Evolutionary conservation across 2,113 vertebrate genomes (phyloP).

Genomic region (Perca flavescens): DNA sequence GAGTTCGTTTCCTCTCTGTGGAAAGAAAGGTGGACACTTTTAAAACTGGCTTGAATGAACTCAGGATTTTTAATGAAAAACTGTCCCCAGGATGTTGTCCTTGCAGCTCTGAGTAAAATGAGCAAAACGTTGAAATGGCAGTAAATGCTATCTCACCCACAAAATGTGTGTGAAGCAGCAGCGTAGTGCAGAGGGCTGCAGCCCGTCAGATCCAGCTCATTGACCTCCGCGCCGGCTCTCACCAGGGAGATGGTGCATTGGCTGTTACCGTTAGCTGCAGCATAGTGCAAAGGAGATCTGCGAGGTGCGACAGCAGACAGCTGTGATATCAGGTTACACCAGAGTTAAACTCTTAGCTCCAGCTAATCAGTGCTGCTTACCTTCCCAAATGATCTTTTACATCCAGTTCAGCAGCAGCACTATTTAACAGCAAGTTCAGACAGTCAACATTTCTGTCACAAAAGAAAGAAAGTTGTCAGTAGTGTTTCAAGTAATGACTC

Average conservation of each 20-base stretch:
- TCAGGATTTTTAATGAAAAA: background rate
- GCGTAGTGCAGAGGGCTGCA: conserved; percentile 95
- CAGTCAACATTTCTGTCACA: conserved; percentile 91
- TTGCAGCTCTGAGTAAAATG: background rate
- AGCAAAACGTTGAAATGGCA: background rate
- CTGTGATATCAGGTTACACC: background rate
- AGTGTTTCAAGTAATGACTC: background rate
- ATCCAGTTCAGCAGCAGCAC: conserved; percentile 89
- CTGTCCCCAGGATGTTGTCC: background rate
- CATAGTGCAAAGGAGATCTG: conserved; percentile 95
- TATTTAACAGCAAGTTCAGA: conserved; percentile 94
- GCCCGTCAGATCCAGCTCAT: conserved; percentile 91
- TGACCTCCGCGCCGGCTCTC: conserved; percentile 89
- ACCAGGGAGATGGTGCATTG: conserved; percentile 92
- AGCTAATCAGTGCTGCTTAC: conserved; percentile 70
- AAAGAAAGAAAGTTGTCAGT: background rate
- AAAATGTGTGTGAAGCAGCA: conserved; percentile 93
- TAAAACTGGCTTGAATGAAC: background rate
- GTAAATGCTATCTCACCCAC: conserved; percentile 82
- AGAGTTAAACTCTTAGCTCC: background rate
- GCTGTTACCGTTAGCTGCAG: conserved; percentile 93
- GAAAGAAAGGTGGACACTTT: background rate
- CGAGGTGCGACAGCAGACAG: background rate
- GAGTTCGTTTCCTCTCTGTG: conserved; percentile 86
- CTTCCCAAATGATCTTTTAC: conserved; percentile 93